These are phyloP conservation scores for Maconellicoccus hirsutus DNA, from an alignment of 1,140 invertebrate genomes.

Conservation along the genomic window DNA sequence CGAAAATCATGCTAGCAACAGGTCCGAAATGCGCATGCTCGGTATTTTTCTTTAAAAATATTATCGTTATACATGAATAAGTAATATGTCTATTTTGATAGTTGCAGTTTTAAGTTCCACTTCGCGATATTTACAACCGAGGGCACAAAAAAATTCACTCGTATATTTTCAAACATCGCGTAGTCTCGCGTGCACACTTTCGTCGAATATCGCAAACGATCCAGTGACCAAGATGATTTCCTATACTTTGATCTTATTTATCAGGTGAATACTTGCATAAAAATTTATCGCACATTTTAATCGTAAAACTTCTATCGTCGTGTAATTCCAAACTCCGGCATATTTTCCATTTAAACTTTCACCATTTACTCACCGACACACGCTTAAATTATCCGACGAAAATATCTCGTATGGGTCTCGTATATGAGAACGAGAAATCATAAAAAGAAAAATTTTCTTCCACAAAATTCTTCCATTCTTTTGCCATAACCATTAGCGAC, in stretches of 20 bases:
- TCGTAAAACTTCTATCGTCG: background rate
- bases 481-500: conserved; percentile 2
- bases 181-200: background rate
- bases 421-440: background rate
- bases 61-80: conserved; percentile 16
- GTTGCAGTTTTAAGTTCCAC: background rate
- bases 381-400: background rate
- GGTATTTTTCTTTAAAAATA: background rate
- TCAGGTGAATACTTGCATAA: background rate
- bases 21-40: conserved; percentile 12
- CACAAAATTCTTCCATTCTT: background rate
- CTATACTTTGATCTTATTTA: background rate
- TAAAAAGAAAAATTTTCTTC: background rate
- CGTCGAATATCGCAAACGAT: background rate
- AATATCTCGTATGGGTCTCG: no score
- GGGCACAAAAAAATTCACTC: no score
- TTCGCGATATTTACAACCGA: background rate
- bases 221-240: background rate
- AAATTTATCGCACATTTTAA: background rate
- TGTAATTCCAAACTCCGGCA: background rate
- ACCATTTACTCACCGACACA: background rate
- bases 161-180: background rate
- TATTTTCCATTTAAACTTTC: no score
- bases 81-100: conserved; percentile 16
- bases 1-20: conserved; percentile 20